These are phyloP conservation scores for Noturus placidus DNA, from an alignment of 2,113 vertebrate species.

Conservation along the genomic window DNA sequence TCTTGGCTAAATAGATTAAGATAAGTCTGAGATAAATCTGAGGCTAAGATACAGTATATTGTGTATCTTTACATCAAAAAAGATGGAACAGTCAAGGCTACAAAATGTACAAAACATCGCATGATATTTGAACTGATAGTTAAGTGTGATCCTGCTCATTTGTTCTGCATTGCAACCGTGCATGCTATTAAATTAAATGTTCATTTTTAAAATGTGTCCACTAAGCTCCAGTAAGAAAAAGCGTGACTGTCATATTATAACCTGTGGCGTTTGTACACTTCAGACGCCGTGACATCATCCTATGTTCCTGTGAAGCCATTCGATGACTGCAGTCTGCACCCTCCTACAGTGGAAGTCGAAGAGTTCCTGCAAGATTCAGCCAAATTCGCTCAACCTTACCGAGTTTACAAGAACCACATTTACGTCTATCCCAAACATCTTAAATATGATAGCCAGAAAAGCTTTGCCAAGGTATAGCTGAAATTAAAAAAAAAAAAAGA, in stretches of 20 bases:
- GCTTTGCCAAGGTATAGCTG: constrained; percentile 88
- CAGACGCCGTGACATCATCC: constrained; percentile 94
- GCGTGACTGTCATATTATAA: not conserved
- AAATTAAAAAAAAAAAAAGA: not conserved
- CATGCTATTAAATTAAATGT: not conserved
- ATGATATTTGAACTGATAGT: not conserved
- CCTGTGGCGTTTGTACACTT: not conserved
- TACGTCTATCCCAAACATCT: constrained; percentile 97
- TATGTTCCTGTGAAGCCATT: constrained; percentile 94
- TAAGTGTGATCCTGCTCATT: not conserved
- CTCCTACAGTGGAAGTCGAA: constrained; percentile 89
- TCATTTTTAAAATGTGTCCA: not conserved
- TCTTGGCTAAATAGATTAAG: not conserved
- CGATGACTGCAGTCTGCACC: constrained; percentile 75
- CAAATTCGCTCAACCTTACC: constrained; percentile 88
- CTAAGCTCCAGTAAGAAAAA: not conserved
- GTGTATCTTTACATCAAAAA: not conserved
- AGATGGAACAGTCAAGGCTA: not conserved
- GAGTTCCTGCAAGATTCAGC: constrained; percentile 90
- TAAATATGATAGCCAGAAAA: constrained; percentile 96
- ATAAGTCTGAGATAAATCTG: not conserved
- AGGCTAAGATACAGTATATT: not conserved
- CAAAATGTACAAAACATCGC: not conserved
- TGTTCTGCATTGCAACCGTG: not conserved
- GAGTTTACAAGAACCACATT: constrained; percentile 94